phyloP scores from a whole-genome alignment of 2,797 vertebrate genomes.

The Oreortyx pictus region DNA sequence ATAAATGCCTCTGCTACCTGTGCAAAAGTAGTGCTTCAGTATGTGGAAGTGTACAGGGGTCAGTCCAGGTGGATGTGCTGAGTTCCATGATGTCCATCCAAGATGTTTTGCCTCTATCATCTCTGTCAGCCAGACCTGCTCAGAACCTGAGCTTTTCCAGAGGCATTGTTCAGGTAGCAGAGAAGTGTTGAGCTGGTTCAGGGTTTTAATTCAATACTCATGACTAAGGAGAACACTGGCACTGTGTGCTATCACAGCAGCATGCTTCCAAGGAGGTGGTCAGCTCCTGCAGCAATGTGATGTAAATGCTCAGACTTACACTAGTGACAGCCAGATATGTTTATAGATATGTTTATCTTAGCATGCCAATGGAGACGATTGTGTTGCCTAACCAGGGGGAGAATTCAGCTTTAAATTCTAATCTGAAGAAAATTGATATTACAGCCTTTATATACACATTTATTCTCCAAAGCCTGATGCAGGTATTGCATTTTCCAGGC shows the following conservation, averaged over 20 bases:
- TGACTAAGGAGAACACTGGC: background rate
- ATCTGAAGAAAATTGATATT: background rate
- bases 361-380: accelerated
- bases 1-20: background rate
- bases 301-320: background rate
- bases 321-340: accelerated
- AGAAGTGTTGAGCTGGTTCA: background rate
- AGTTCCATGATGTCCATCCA: background rate
- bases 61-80: background rate
- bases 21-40: background rate
- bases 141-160: background rate
- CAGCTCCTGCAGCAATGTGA: background rate
- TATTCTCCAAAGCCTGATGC: background rate
- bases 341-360: background rate
- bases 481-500: background rate
- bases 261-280: background rate
- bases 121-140: background rate
- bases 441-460: background rate
- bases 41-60: background rate
- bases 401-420: background rate
- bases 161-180: accelerated
- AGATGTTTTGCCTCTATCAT: background rate
- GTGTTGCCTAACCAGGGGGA: accelerated
- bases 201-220: accelerated
- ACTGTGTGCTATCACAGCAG: background rate